phyloP scores from a whole-genome alignment of 2,888 invertebrate species.

The Andrena minutula region DNA sequence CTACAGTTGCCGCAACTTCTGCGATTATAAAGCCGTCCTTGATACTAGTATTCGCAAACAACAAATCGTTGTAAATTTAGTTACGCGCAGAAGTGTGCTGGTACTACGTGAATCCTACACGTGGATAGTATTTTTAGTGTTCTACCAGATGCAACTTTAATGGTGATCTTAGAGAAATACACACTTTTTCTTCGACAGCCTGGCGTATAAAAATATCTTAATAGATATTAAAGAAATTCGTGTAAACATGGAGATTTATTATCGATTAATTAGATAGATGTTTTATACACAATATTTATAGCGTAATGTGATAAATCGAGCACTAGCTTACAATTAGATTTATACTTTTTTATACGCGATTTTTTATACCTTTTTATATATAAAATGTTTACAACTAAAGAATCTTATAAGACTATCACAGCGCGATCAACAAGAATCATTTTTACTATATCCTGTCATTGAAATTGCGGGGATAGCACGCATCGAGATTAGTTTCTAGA shows the following conservation, averaged over 20 bases:
- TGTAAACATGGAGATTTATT: neutral
- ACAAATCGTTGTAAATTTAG: conserved; percentile 6
- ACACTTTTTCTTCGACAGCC: neutral
- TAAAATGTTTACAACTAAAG: neutral
- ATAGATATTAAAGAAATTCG: neutral
- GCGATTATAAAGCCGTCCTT: conserved; percentile 54
- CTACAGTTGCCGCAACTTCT: neutral
- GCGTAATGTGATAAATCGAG: conserved; percentile 47
- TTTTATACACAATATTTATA: conserved; percentile 26
- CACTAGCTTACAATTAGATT: conserved; percentile 22
- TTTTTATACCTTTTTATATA: conserved; percentile 38
- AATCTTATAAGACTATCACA: neutral
- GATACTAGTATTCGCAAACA: conserved; percentile 32
- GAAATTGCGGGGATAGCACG: neutral
- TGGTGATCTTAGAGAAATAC: neutral
- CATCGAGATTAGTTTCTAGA: neutral
- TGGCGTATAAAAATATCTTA: neutral
- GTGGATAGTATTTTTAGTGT: neutral
- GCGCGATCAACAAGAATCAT: neutral
- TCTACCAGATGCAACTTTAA: neutral
- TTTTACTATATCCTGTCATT: neutral
- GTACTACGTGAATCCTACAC: neutral
- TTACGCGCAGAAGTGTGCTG: neutral
- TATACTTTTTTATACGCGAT: conserved; percentile 43
- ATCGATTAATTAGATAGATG: conserved; percentile 23